phyloP scores from a whole-genome alignment of 2,888 invertebrate species.

The Terebella lapidaria region DNA sequence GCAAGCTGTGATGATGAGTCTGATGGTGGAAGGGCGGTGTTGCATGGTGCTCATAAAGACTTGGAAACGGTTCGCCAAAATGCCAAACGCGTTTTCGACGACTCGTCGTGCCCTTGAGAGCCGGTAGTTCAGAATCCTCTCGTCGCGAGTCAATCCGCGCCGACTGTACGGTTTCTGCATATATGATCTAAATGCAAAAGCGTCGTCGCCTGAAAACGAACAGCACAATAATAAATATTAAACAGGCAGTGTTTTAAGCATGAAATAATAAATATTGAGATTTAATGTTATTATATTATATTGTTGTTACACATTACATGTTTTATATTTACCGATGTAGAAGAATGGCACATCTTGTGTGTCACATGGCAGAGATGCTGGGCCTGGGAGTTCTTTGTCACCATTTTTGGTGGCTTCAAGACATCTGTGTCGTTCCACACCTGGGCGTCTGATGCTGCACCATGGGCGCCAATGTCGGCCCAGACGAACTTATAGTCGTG shows the following conservation, averaged over 20 bases:
- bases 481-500: not conserved
- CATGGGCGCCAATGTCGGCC: not conserved
- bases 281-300: no score
- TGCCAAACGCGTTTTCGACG: slow-evolving; percentile 12
- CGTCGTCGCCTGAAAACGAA: no score
- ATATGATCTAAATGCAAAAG: slow-evolving; percentile 5
- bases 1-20: not conserved
- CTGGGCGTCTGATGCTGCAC: not conserved
- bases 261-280: no score
- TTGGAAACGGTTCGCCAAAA: slow-evolving; percentile 5
- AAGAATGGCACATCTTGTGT: slow-evolving; percentile 14
- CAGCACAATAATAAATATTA: no score
- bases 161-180: slow-evolving; percentile 9
- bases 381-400: not conserved
- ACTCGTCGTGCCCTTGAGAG: not conserved
- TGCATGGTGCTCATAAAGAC: not conserved
- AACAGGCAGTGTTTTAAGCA: no score
- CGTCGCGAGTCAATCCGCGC: not conserved
- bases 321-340: slow-evolving; percentile 16
- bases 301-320: no score
- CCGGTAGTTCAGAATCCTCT: slow-evolving; percentile 11
- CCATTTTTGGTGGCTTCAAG: not conserved
- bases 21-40: not conserved
- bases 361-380: not conserved
- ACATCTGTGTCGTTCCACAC: not conserved